Percentiles rank a stretch among this genome's conserved stretches.
Conservation (phyloP, 1,140 invertebrate genomes). For the Tachypleus tridentatus region DNA sequence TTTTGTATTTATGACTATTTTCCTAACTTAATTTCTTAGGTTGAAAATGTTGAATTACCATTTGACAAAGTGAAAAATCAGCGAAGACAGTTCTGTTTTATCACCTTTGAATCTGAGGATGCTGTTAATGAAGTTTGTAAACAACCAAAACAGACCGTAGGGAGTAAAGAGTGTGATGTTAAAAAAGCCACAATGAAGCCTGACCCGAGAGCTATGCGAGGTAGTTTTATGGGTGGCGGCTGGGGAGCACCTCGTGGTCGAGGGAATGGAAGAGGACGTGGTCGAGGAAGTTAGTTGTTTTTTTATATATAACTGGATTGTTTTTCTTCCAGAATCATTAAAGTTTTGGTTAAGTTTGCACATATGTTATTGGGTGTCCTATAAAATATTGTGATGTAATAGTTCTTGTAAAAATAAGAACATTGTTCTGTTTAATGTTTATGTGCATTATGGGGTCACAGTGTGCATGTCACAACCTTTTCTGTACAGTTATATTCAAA, state of each 20-base stretch:
- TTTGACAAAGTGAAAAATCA: slow-evolving; percentile 94
- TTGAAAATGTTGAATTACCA: slow-evolving; percentile 88
- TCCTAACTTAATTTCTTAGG: slow-evolving; percentile 41
- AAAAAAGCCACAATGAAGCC: slow-evolving; percentile 80
- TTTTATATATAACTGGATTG: background rate
- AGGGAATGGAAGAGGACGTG: slow-evolving; percentile 40
- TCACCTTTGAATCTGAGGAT: slow-evolving; percentile 86
- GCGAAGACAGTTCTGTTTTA: slow-evolving; percentile 87
- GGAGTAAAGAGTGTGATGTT: slow-evolving; percentile 85
- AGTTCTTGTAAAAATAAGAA: too few relatives aligned
- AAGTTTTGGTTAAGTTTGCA: too few relatives aligned
- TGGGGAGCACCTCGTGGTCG: slow-evolving; percentile 40
- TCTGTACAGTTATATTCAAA: too few relatives aligned
- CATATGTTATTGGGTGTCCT: too few relatives aligned
- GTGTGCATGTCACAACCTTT: too few relatives aligned
- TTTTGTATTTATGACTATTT: background rate
- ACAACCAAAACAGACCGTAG: slow-evolving; percentile 80
- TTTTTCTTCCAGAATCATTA: too few relatives aligned
- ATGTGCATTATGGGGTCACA: too few relatives aligned
- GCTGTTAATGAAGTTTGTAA: slow-evolving; percentile 82
- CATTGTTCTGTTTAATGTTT: too few relatives aligned
- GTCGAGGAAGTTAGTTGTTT: slow-evolving; percentile 44
- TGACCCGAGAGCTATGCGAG: slow-evolving; percentile 12
- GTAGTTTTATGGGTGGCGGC: slow-evolving; percentile 9
- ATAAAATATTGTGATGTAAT: too few relatives aligned